A percentile compares a stretch with the other conserved stretches of the same genome.
phyloP scores from a whole-genome alignment of 1,140 invertebrate species.

The Trachymyrmex cornetzi region DNA sequence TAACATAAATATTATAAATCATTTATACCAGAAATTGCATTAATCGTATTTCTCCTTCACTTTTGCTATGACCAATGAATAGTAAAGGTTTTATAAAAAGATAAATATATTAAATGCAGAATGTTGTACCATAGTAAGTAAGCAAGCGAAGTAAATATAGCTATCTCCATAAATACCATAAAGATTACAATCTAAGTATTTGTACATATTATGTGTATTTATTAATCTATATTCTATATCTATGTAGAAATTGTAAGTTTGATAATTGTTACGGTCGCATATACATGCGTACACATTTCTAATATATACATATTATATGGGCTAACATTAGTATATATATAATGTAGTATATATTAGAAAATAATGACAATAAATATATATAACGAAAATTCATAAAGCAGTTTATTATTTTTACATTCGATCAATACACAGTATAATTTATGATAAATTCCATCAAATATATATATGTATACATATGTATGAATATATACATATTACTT shows the following conservation, averaged over 20 bases:
- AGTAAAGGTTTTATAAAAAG: slow-evolving; percentile 1
- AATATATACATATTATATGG: slow-evolving; percentile 47
- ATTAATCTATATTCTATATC: slow-evolving; percentile 68
- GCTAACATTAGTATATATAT: not conserved
- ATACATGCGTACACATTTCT: slow-evolving; percentile 51
- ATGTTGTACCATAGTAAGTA: slow-evolving; percentile 14
- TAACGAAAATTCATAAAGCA: not conserved
- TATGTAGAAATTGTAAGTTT: slow-evolving; percentile 52
- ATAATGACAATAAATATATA: slow-evolving; percentile 68
- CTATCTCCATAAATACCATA: not conserved
- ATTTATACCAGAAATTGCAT: not conserved
- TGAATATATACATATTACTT: too few relatives aligned
- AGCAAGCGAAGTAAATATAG: slow-evolving; percentile 11
- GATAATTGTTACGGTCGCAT: slow-evolving; percentile 57
- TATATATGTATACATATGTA: too few relatives aligned
- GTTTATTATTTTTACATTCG: not conserved
- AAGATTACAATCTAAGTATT: slow-evolving; percentile 29
- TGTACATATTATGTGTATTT: slow-evolving; percentile 81
- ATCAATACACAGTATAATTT: too few relatives aligned
- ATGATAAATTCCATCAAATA: too few relatives aligned
- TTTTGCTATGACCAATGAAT: not conserved
- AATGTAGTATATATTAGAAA: slow-evolving; percentile 59
- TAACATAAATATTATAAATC: not conserved
- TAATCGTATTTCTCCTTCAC: not conserved
- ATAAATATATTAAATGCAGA: slow-evolving; percentile 5